phyloP scores from a whole-genome alignment of 2,888 invertebrate species.

The Fragum whitleyi region DNA sequence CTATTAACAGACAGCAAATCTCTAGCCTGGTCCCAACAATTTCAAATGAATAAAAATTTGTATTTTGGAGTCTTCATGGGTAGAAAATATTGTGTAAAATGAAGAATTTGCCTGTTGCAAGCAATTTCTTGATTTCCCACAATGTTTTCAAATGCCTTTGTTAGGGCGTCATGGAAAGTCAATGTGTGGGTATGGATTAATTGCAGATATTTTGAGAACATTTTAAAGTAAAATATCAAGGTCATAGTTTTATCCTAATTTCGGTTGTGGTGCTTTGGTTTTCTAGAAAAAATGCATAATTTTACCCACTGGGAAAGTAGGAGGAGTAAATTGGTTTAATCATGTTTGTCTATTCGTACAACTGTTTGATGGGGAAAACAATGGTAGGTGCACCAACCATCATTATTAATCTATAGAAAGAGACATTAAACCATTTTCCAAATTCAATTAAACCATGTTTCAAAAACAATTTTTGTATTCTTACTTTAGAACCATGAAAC shows the following conservation, averaged over 20 bases:
- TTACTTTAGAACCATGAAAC: too few species aligned
- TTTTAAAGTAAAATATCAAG: neutral
- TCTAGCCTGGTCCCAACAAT: neutral
- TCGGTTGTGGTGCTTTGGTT: neutral
- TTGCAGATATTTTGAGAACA: neutral
- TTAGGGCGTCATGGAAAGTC: too few species aligned
- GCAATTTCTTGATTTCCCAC: neutral
- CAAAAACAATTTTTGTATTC: too few species aligned
- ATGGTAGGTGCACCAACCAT: neutral
- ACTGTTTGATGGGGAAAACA: neutral
- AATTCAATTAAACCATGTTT: too few species aligned
- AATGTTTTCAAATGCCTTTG: conserved; percentile 6
- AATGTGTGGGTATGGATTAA: neutral
- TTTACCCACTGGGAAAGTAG: neutral
- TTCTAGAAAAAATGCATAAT: too few species aligned
- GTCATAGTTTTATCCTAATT: neutral
- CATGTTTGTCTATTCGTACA: neutral
- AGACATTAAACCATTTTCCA: too few species aligned
- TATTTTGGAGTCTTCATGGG: neutral
- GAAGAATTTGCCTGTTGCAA: neutral
- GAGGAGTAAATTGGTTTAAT: neutral
- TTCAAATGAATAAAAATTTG: neutral
- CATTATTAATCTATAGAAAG: too few species aligned
- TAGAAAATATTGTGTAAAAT: conserved; percentile 3
- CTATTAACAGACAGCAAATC: neutral